Conservation (phyloP, 2,113 vertebrate species). For the Mohoua ochrocephala region DNA sequence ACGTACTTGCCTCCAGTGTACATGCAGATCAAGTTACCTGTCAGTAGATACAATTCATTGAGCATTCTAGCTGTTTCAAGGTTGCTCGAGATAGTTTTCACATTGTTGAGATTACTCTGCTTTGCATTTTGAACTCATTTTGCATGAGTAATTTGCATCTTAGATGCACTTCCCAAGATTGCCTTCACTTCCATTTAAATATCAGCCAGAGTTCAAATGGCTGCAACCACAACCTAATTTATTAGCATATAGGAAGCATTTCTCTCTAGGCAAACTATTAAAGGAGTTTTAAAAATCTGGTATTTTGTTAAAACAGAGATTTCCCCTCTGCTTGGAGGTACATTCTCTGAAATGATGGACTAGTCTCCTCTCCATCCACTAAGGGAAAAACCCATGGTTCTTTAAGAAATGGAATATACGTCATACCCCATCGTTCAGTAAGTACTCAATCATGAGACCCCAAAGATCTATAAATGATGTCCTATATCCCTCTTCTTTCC, state of each 20-base stretch:
- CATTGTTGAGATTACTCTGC: background rate
- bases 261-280: background rate
- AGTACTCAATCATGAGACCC: slow-evolving; percentile 79
- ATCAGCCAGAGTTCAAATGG: background rate
- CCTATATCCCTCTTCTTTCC: slow-evolving; percentile 74
- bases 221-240: background rate
- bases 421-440: slow-evolving; percentile 79
- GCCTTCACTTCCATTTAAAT: background rate
- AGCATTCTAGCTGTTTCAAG: background rate
- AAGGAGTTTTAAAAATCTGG: background rate
- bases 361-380: background rate
- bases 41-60: background rate
- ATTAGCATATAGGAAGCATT: background rate
- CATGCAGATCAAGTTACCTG: background rate
- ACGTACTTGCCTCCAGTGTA: background rate
- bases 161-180: background rate
- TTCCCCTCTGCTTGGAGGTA: background rate
- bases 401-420: background rate
- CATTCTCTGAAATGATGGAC: background rate
- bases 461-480: slow-evolving; percentile 82
- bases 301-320: background rate
- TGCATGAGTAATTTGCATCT: background rate
- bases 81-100: background rate
- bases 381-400: background rate
- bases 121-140: background rate